Percentiles rank a stretch among this genome's conserved stretches.
Conservation (phyloP, 2,888 invertebrate species). For the Balanococcus diminutus region DNA sequence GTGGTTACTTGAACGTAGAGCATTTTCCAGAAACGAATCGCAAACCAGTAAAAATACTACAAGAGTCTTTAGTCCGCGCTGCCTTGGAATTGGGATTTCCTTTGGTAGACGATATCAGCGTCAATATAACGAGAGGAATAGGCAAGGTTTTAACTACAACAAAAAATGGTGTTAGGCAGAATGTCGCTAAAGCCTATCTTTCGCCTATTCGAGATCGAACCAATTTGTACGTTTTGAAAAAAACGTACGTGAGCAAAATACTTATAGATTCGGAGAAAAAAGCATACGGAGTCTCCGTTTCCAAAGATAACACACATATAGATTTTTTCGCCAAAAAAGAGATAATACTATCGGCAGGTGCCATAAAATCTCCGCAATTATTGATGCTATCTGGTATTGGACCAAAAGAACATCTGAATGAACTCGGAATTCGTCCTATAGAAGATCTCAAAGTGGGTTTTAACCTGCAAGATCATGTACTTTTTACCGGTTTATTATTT, state of each 20-base stretch:
- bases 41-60: neutral
- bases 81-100: constrained; percentile 35
- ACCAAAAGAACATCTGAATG: constrained; percentile 17
- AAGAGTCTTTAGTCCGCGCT: constrained; percentile 1
- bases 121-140: constrained; percentile 7
- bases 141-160: constrained; percentile 24
- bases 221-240: constrained; percentile 68
- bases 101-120: neutral
- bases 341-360: constrained; percentile 48
- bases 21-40: constrained; percentile 10
- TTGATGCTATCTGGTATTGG: constrained; percentile 54
- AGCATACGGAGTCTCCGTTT: constrained; percentile 35
- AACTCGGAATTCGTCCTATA: neutral
- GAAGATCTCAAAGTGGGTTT: constrained; percentile 40
- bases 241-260: constrained; percentile 66
- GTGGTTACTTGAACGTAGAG: constrained; percentile 37
- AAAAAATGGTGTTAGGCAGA: constrained; percentile 61
- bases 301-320: neutral
- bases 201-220: constrained; percentile 63
- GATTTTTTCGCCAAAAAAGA: constrained; percentile 12
- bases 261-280: constrained; percentile 4
- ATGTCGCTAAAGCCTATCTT: constrained; percentile 63
- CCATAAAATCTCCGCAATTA: constrained; percentile 43
- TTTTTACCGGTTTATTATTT: constrained; percentile 17
- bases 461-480: constrained; percentile 50